Conservation (phyloP, 2,888 invertebrate species). For the Drosophila picticornis region DNA sequence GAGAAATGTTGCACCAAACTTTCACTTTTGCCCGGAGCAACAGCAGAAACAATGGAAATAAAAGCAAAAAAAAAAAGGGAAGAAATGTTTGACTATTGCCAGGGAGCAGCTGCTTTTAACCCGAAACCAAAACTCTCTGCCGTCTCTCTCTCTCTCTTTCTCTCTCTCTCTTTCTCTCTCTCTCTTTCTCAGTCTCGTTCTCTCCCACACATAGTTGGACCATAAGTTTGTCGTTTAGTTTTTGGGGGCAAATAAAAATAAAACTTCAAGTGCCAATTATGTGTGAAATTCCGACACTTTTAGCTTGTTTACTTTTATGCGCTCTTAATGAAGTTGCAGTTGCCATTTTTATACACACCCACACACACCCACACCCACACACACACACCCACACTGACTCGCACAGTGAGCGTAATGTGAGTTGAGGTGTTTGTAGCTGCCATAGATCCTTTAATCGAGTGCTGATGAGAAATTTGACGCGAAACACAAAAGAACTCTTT, state of each 20-base stretch:
- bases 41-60: slow-evolving; percentile 47
- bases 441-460: slow-evolving; percentile 22
- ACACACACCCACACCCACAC: slow-evolving; percentile 12
- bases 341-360: slow-evolving; percentile 23
- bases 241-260: slow-evolving; percentile 67
- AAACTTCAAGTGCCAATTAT: slow-evolving; percentile 80
- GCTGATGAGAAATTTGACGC: slow-evolving; percentile 31
- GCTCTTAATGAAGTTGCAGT: slow-evolving; percentile 75
- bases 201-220: slow-evolving; percentile 48
- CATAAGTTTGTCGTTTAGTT: slow-evolving; percentile 79
- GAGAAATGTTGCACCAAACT: slow-evolving; percentile 77
- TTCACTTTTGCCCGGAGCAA: slow-evolving; percentile 65
- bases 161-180: slow-evolving; percentile 1
- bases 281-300: slow-evolving; percentile 80
- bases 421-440: slow-evolving; percentile 24
- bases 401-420: slow-evolving; percentile 17
- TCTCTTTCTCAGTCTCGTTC: background rate
- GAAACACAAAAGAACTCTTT: background rate
- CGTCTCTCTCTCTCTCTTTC: background rate
- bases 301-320: slow-evolving; percentile 78
- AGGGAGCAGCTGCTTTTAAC: slow-evolving; percentile 63
- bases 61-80: slow-evolving; percentile 26
- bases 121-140: slow-evolving; percentile 21
- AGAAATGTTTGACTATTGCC: slow-evolving; percentile 53
- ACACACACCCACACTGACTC: background rate